These are phyloP conservation scores for Chaitophorus viminalis DNA, from an alignment of 2,888 invertebrate genomes.

Conservation along the genomic window DNA sequence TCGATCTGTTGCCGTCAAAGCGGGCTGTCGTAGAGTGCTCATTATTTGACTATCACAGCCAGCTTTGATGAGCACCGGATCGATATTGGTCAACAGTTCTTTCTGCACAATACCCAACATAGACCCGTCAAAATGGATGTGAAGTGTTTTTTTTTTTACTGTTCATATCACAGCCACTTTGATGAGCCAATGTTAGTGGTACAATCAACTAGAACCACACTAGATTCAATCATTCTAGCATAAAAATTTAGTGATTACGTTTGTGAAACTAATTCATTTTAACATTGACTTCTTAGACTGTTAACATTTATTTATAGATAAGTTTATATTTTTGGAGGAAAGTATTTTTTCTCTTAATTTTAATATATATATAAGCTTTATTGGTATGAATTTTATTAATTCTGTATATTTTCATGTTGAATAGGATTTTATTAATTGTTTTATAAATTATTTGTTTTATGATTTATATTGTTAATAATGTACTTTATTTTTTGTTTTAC, in stretches of 20 bases:
- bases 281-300: too few species aligned
- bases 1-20: slow-evolving; percentile 70
- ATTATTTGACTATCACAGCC: slow-evolving; percentile 84
- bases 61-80: slow-evolving; percentile 88
- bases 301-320: too few species aligned
- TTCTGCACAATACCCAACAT: slow-evolving; percentile 33
- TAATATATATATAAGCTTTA: too few species aligned
- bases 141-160: slow-evolving; percentile 75
- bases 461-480: too few species aligned
- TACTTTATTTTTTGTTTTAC: background rate
- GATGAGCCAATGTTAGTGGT: slow-evolving; percentile 75
- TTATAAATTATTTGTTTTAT: background rate
- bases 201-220: background rate
- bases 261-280: too few species aligned
- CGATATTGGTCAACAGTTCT: slow-evolving; percentile 50
- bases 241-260: background rate
- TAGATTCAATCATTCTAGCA: background rate
- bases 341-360: too few species aligned
- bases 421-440: background rate
- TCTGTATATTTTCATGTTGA: too few species aligned
- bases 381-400: too few species aligned
- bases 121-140: slow-evolving; percentile 85
- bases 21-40: slow-evolving; percentile 80
- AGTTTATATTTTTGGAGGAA: too few species aligned
- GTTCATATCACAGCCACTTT: slow-evolving; percentile 98